Conservation (phyloP, 2,888 invertebrate species). For the Portevinia maculata region DNA sequence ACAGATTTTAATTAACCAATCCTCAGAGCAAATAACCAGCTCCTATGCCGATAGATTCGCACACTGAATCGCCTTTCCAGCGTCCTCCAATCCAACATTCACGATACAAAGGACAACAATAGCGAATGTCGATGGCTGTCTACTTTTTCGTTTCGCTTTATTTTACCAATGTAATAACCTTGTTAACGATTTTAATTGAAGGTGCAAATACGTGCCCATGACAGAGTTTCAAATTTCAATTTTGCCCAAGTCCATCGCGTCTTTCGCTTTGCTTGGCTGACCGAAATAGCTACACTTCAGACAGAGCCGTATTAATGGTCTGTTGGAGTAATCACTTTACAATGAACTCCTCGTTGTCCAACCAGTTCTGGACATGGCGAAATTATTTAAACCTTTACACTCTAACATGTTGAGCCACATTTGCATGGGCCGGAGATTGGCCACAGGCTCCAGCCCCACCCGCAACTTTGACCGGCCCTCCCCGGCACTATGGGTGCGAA, state of each 20-base stretch:
- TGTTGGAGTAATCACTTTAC: slow-evolving; percentile 75
- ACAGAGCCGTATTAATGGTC: slow-evolving; percentile 73
- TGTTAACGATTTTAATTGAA: slow-evolving; percentile 83
- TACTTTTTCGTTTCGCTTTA: slow-evolving; percentile 7
- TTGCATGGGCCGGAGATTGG: not conserved
- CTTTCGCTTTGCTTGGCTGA: slow-evolving; percentile 35
- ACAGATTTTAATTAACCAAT: slow-evolving; percentile 68
- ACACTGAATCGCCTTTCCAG: not conserved
- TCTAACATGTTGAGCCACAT: slow-evolving; percentile 43
- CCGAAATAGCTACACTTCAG: slow-evolving; percentile 66
- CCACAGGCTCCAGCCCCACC: slow-evolving; percentile 14
- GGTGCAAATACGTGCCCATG: slow-evolving; percentile 78
- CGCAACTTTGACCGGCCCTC: slow-evolving; percentile 22
- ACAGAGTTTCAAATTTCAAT: slow-evolving; percentile 76
- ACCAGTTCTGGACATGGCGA: slow-evolving; percentile 24
- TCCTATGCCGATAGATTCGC: not conserved
- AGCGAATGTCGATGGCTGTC: slow-evolving; percentile 10
- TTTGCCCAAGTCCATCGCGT: slow-evolving; percentile 33
- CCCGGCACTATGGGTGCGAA: slow-evolving; percentile 47
- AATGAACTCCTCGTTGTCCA: slow-evolving; percentile 53
- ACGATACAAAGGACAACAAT: slow-evolving; percentile 31
- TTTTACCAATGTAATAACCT: slow-evolving; percentile 79
- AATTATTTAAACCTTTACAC: slow-evolving; percentile 55
- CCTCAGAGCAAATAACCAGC: slow-evolving; percentile 39
- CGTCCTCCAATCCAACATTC: not conserved